Percentiles rank a stretch among this genome's conserved stretches.
Evolutionary conservation across 2,888 invertebrate species (phyloP).

Genomic region (Euplexia lucipara): DNA sequence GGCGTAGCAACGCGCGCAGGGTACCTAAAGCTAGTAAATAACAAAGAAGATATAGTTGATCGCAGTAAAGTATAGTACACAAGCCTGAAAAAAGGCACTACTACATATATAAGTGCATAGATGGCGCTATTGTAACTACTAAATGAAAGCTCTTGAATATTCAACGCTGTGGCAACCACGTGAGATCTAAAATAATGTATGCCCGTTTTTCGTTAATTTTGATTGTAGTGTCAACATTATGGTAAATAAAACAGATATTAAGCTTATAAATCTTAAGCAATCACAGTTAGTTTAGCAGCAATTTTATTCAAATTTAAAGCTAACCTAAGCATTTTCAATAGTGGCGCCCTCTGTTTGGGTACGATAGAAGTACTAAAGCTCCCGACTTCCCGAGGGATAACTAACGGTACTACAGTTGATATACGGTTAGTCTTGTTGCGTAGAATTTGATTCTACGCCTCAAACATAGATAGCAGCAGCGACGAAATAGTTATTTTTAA

Average conservation of each 20-base stretch:
- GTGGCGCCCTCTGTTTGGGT: constrained; percentile 49
- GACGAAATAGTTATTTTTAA: constrained; percentile 31
- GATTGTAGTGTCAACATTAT: neutral
- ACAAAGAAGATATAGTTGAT: too few relatives aligned
- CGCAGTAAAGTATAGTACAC: too few relatives aligned
- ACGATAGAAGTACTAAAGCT: constrained; percentile 39
- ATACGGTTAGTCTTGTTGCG: neutral
- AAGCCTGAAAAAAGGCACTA: neutral
- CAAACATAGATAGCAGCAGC: constrained; percentile 53
- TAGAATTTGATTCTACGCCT: constrained; percentile 22
- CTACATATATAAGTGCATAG: neutral
- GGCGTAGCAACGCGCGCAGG: too few relatives aligned
- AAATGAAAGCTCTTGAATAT: neutral
- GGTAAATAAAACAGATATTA: neutral
- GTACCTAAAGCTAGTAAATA: too few relatives aligned
- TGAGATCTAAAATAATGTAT: constrained; percentile 1
- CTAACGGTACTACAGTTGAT: neutral
- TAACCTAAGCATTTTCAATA: neutral
- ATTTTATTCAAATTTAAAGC: neutral
- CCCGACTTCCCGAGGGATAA: constrained; percentile 38
- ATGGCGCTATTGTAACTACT: constrained; percentile 1
- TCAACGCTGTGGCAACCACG: neutral
- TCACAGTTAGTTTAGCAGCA: neutral
- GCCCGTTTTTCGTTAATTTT: neutral
- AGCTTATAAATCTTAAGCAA: neutral